Evolutionary conservation across 2,888 invertebrate species (phyloP), one percentile per base, ranked within the genome.

Genomic region (Drosophila pseudotakahashii): DNA sequence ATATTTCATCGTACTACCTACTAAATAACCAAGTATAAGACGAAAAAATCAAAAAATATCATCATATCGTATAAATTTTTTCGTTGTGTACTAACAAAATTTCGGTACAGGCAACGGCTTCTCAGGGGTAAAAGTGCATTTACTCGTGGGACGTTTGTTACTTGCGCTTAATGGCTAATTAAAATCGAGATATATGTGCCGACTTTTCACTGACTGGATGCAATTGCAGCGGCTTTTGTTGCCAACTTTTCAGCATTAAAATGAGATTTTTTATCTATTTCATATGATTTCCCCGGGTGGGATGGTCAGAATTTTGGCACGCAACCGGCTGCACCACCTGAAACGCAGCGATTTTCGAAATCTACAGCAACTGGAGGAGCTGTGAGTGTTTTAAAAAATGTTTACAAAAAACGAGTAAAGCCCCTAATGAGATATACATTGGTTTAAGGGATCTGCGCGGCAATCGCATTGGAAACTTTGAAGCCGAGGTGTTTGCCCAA

Each of bases 371-470:
- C 75, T 92, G 48, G 76, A 84, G 41, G 91, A 92, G 61, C 79
- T 91, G 91, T 91, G 79, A 91, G 92, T 86, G 26, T 11, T 11
- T 7, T 7, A 9, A 11, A 5, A 11, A 6, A 6, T 4, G 7
- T 13, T 7, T 6, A 23, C 0, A n/a, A 14, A 23, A 9, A 2
- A 2, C 1, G 19, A 3, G 19, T 26, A 5, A 9, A n/a, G 10
- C 7, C 57, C 14, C 0, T 48, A 19, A 32, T 36, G 26, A 54
- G 23, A 57, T 32, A 53, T 14, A 30, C 48, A 9, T 23, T 30
- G 26, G 14, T 47, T 60, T 1, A 13, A 94, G 94, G 51, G 93
- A 93, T 81, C 86, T 94, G 42, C 91, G 93, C 1, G 91, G 92
- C 60, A 94, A 94, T 89, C 90, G 88, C 41, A 89, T 94, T 45